Evolutionary conservation across 2,113 vertebrate species (phyloP), one percentile per base, ranked within the genome.

Genomic region (Cheilinus undulatus): DNA sequence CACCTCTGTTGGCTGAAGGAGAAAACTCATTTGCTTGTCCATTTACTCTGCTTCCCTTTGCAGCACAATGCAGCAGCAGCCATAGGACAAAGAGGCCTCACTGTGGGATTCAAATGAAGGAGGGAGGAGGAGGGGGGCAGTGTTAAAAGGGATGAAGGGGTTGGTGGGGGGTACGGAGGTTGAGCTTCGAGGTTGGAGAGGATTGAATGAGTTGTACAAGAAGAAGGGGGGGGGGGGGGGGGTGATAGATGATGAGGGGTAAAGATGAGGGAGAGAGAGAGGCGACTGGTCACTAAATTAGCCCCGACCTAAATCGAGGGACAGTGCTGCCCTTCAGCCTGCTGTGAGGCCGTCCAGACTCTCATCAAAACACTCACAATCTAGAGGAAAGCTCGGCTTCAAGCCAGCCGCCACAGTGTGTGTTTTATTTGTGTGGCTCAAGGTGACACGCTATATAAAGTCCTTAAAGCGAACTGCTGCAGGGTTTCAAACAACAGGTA

Each of bases 51-150:
- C 71, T 72, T 90, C 86, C 72, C 77, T 75, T 68, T 24, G 42
- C 72, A 67, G 78, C 64, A 84, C 81, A 86, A 88, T 77, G 68
- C 80, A 67, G 79, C 20, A 54, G 74, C 72, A 63, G 85, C 72
- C 58, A 23, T n/a, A 48, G 78, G 78, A 90, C 86, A 92, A 89
- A 86, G 86, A 88, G 86, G 73, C 86, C 79, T 81, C 70, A 64
- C 72, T 81, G 78, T 80, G 85, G 80, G 80, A 93, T 92, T 91
- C 87, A 91, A 92, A 91, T 87, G 46, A 84, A 62, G 71, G 51
- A 45, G 64, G 48, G 59, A 13, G 38, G 53, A 57, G 48, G 48
- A 52, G 28, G 19, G 0, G 53, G 23, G 49, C n/a, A 2, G 56
- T 0, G 3, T 17, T 30, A 5, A 59, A 70, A 63, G 43, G 51